Evolutionary conservation across 2,888 invertebrate genomes (phyloP), one percentile per base, ranked within the genome.

Genomic region (Tortrix viridana): DNA sequence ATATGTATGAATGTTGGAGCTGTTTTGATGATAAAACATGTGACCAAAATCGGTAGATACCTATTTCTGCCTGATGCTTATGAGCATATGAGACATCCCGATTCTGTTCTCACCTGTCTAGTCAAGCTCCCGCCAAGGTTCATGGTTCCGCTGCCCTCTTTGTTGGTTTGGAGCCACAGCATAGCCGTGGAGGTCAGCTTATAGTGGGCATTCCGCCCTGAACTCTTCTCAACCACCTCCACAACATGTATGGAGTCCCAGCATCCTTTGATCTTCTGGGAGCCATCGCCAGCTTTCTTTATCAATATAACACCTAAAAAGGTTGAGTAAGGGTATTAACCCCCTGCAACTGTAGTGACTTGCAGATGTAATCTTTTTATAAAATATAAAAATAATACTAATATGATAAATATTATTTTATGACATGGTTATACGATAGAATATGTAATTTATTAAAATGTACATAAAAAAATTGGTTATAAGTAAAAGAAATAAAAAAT

Each of bases 191-290:
- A 99, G 47, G 99, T 99, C 79, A 99, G 94, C 93, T 99, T 99
- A 86, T 99, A 99, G 86, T 99, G 98, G 22, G 99, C 99, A 74
- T 95, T 97, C 59, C 98, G 94, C 0, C 98, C 98, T 22, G 96
- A 96, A 52, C 97, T 96, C 88, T 99, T 99, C 85, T 99, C 98
- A 82, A 98, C 97, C 1, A 99, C 99, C 91, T 99, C 99, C 16
- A 99, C 98, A 0, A 99, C 99, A 82, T 99, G 99, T 80, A 99
- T 98, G 1, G 99, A 99, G 85, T 99, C 99, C 99, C 99, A 99
- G 88, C 99, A 99, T 1, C 99, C 99, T 86, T 98, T 98, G 76
- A 99, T 99, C 91, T 98, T 98, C 90, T 98, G 98, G 43, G 98
- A 98, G 16, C 99, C 99, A 87, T 99, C 99, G 0, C 99, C 99